Conservation (phyloP, 2,113 vertebrate genomes). For the Protomyctophum bolini region DNA sequence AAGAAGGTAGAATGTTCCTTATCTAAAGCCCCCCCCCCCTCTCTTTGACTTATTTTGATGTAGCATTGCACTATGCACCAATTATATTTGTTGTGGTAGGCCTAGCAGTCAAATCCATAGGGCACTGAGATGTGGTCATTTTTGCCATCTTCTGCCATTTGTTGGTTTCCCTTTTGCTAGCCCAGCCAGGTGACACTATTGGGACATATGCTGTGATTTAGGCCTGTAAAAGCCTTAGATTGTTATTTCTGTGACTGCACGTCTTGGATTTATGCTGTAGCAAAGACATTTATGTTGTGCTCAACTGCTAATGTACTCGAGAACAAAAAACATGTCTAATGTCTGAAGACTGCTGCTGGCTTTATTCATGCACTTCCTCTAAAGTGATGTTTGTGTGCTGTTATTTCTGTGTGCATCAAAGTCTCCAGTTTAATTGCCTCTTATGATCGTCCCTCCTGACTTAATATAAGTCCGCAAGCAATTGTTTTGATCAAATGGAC, state of each 20-base stretch:
- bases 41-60: too few species aligned
- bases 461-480: background rate
- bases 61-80: conserved; percentile 21
- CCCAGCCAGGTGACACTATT: background rate
- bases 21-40: too few species aligned
- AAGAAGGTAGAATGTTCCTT: too few species aligned
- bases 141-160: background rate
- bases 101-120: background rate
- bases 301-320: background rate
- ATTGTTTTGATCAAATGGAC: background rate
- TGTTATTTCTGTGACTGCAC: background rate
- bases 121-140: background rate
- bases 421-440: background rate
- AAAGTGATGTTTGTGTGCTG: background rate
- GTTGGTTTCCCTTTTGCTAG: background rate
- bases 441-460: background rate
- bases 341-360: conserved; percentile 2
- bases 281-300: too few species aligned
- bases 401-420: background rate
- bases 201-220: background rate
- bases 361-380: background rate
- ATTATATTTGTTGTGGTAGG: background rate
- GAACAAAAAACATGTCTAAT: background rate
- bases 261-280: background rate
- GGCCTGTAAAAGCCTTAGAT: background rate